Conservation (phyloP, 2,113 vertebrate species). For the Telmatochromis sp. region DNA sequence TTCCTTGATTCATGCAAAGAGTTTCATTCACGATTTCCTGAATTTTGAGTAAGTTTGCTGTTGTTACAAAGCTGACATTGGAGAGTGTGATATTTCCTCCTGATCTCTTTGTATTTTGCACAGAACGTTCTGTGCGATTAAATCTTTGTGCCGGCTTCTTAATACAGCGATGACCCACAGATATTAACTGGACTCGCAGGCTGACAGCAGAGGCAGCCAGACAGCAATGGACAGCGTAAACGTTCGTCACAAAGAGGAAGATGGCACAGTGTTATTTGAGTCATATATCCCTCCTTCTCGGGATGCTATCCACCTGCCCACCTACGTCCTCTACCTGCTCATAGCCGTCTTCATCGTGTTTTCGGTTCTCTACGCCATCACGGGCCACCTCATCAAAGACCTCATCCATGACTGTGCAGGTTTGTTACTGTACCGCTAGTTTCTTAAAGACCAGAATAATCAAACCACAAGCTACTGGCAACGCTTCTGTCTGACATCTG, state of each 20-base stretch:
- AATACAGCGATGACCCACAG: not conserved
- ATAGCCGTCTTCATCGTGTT: constrained; percentile 76
- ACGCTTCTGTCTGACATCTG: not conserved
- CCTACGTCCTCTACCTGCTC: constrained; percentile 77
- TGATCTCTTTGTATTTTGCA: not conserved
- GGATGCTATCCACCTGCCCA: constrained; percentile 80
- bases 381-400: constrained; percentile 91
- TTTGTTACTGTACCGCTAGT: constrained; percentile 23
- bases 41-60: not conserved
- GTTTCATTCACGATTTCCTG: not conserved
- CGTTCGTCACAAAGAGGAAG: constrained; percentile 28
- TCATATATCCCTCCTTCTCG: constrained; percentile 81
- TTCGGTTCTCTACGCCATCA: constrained; percentile 83
- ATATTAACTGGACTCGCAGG: not conserved
- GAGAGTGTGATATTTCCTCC: not conserved
- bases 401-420: constrained; percentile 83
- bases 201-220: not conserved
- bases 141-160: not conserved
- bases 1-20: not conserved
- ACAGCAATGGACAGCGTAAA: constrained; percentile 15
- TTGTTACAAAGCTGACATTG: not conserved
- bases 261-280: constrained; percentile 68
- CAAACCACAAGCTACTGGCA: not conserved
- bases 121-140: not conserved
- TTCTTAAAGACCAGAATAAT: not conserved